Base-by-base conservation (phyloP, 2,797 vertebrate species). In the Todus mexicanus region DNA sequence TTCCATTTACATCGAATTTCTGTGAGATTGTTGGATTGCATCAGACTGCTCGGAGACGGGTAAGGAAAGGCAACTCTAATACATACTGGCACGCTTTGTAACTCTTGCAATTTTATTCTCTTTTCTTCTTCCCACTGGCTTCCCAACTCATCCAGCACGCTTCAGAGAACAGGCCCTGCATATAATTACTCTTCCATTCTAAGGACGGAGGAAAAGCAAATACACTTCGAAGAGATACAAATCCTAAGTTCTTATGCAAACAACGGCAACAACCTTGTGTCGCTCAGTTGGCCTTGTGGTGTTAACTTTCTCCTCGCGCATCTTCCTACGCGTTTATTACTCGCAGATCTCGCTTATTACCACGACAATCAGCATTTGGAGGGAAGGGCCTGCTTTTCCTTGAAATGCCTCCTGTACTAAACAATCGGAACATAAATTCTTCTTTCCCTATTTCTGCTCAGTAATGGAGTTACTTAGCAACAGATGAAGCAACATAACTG, bases 391-490 rank as follows among this genome's bases (percentile, higher is more conserved):
- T 82, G 11, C 77, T 84, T 90, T 79, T 87, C 87, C 59, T 43
- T 37, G 63, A 87, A 77, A 92, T 66, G 64, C 37, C 47, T 77
- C 69, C 23, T 48, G 64, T 66, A 87, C 33, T 87, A 80, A 95
- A 89, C 50, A 84, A 89, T 64, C 72, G 71, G 72, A 92, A 89
- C n/a, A 87, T 56, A 95, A 90, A 79, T 87, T 93, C 45, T 45
- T 78, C 60, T n/a, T n/a, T n/a, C n/a, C n/a, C n/a, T n/a, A n/a
- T n/a, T n/a, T n/a, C n/a, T n/a, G 72, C 47, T 75, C 94, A 72
- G 73, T 83, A 93, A 93, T 20, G 11, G 48, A 84, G 84, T 95
- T 92, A 92, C 94, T 92, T 87, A 95, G 92, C 94, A 95, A 96
- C 91, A 87, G 78, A 95, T 65, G 65, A 92, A 83, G 71, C 65